phyloP scores from a whole-genome alignment of 2,113 vertebrate genomes.

The Rhinolophus ferrumequinum region DNA sequence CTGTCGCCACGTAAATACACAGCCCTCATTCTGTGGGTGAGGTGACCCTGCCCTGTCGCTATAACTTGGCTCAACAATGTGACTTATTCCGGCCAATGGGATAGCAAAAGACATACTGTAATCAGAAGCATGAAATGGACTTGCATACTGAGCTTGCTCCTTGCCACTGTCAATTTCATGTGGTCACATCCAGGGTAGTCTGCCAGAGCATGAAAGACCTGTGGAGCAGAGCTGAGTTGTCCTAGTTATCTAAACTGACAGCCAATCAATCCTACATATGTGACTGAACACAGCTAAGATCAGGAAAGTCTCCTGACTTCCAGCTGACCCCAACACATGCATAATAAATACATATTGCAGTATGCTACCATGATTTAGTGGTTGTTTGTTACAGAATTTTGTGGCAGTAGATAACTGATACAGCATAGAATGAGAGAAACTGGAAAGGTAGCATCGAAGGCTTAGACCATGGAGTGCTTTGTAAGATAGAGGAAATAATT shows the following conservation, averaged over 20 bases:
- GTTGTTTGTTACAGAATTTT: neutral
- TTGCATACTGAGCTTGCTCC: neutral
- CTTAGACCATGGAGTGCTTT: neutral
- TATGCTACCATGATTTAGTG: neutral
- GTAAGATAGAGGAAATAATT: slow-evolving; percentile 19
- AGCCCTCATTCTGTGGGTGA: neutral
- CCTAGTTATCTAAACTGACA: neutral
- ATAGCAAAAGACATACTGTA: neutral
- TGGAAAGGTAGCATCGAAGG: neutral
- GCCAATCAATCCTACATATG: neutral
- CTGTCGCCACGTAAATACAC: neutral
- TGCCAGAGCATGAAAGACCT: neutral
- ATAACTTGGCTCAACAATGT: neutral
- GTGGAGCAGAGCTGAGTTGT: neutral
- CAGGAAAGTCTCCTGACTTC: neutral
- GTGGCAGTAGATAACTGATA: neutral
- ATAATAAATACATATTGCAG: neutral
- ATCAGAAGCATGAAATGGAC: neutral
- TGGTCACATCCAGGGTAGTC: neutral
- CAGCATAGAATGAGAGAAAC: neutral
- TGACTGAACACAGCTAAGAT: neutral
- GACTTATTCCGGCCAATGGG: neutral
- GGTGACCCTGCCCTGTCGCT: neutral
- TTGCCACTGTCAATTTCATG: neutral
- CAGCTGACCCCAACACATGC: neutral